Evolutionary conservation across 2,888 invertebrate species (phyloP), one percentile per base, ranked within the genome.

Genomic region (Tachina fera): DNA sequence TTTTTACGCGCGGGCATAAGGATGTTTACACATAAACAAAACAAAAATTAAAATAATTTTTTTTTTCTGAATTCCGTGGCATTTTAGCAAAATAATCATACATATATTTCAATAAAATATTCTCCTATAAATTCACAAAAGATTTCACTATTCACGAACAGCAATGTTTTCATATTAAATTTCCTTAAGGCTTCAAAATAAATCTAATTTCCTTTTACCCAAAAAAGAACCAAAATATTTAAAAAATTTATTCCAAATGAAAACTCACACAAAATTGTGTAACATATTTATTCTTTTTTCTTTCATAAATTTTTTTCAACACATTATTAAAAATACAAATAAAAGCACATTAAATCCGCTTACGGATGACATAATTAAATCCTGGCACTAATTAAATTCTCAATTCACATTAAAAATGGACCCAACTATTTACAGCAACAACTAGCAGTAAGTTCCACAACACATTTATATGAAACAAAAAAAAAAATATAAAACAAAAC

Each of bases 301-400:
- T 51, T 65, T 9, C 49, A 22, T 22, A 22, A 2, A 22, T 51
- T 78, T 82, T 71, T 81, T 65, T 72, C 76, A 86, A 86, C 83
- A 86, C 79, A 83, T 86, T 83, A 86, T 86, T 86, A 83, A 86
- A 86, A 86, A 86, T 51, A 71, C 82, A 86, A 86, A 86, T 83
- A 85, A 87, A 87, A 85, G 80, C 84, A 83, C 60, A 84, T 86
- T 86, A 84, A 87, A 87, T 86, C 75, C 80, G 78, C 79, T 87
- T 88, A 86, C 86, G 87, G 72, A 87, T 86, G 87, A 88, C 88
- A 92, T 91, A 92, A 92, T 92, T 92, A 92, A 92, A 92, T 91
- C 92, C 91, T 90, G 90, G 91, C 91, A 90, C 91, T 90, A 92
- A 92, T 92, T 88, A 88, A 88, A 88, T 89, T 89, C 88, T 88